Evolutionary conservation across 2,888 invertebrate species (phyloP).

Genomic region (Drosophila nr. perissopoda): DNA sequence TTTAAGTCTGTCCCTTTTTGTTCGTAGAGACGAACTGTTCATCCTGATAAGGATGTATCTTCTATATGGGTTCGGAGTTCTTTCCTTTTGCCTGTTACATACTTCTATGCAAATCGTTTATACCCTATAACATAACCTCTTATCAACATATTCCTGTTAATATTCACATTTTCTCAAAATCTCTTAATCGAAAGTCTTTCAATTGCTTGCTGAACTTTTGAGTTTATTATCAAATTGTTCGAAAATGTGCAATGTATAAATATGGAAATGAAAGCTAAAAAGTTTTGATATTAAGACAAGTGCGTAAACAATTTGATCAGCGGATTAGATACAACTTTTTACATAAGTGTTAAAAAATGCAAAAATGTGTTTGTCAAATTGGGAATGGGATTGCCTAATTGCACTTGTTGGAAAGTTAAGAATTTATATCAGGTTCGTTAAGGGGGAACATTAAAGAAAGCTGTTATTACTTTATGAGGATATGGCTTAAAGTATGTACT

Average conservation of each 20-base stretch:
- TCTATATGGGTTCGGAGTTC: neutral
- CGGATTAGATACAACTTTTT: neutral
- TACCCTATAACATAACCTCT: too few species aligned
- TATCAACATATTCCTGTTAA: neutral
- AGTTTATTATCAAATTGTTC: neutral
- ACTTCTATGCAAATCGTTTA: neutral
- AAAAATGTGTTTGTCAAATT: neutral
- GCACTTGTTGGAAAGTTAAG: conserved; percentile 24
- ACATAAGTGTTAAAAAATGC: neutral
- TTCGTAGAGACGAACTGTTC: too few species aligned
- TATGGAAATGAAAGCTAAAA: neutral
- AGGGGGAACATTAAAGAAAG: conserved; percentile 1
- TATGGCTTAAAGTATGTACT: conserved; percentile 6
- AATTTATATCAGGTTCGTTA: conserved; percentile 11
- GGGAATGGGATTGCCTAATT: conserved; percentile 4
- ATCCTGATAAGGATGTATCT: neutral
- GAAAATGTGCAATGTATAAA: neutral
- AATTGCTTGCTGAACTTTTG: neutral
- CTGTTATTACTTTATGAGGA: conserved; percentile 24
- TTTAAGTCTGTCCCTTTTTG: neutral
- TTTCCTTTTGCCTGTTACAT: neutral
- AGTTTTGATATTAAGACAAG: neutral
- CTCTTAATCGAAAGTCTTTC: neutral
- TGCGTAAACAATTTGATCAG: neutral
- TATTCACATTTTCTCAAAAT: neutral